Evolutionary conservation across 2,797 vertebrate species (phyloP), one percentile per base, ranked within the genome.

Genomic region (Argyrosomus regius): DNA sequence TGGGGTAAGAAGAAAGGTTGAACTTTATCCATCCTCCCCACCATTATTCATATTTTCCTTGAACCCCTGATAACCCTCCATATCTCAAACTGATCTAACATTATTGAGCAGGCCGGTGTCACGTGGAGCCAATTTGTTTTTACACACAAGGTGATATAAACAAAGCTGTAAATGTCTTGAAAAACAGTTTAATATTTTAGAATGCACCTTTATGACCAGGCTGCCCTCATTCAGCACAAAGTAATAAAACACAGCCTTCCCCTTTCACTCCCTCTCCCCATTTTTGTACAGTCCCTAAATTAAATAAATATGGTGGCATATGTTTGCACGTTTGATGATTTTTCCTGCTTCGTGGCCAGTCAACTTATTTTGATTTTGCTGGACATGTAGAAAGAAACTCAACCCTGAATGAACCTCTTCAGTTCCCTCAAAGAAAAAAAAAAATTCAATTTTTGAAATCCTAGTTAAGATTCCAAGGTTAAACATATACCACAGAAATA

Each of bases 391-490:
- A 53, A 9, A 52, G n/a, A 60, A 52, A n/a, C n/a, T 46, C 26
- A 28, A 20, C 35, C 18, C 22, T 18, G 63, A 16, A 72, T 48
- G 35, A 56, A 68, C 13, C 39, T 54, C 45, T 12, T 54, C 20
- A 16, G 13, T 52, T 48, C 48, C 57, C 54, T 28, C 35, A 46
- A 11, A 6, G 5, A 57, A 45, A 45, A 43, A 31, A 41, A 43
- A 48, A 18, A 50, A 31, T 50, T 41, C 4, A 59, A 20, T 39
- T 50, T 52, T 50, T 75, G 20, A 65, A 52, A 57, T 24, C 54
- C 28, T 43, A 50, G 22, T 66, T 43, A 14, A 41, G 41, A 61
- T 20, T 54, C 31, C 41, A 57, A 68, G 59, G 63, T 79, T 26
- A 31, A 48, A 56, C 41, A 16, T 17, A 52, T 39, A 28, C 20